Base-by-base conservation (phyloP, 2,113 vertebrate species). In the Loxodonta africana region DNA sequence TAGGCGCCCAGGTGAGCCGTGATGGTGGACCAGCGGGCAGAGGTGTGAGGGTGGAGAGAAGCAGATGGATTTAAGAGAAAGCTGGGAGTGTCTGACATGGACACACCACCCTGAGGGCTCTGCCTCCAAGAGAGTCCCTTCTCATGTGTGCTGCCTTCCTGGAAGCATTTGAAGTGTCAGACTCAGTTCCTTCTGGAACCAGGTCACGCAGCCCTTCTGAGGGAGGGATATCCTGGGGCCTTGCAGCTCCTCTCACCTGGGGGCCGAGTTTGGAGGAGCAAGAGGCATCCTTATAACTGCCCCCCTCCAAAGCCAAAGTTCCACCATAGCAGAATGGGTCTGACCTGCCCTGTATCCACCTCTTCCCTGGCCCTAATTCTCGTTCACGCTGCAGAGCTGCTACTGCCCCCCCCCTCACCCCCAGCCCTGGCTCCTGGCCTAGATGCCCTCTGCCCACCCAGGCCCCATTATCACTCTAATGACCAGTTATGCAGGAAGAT, bases 401-500 rank as follows among this genome's bases (percentile, higher is more conserved):
- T 23, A 8, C 62, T 28, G 4, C 20, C 26, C 2, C 37, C n/a
- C 20, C 26, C 2, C 37, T 28, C 1, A n/a, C 23, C 65, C 30
- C 73, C 37, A 74, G 71, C 37, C 71, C 21, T 74, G 62, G 77
- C 33, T 83, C 33, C 37, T 37, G 23, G 30, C 93, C 62, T 7
- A 8, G 57, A 51, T 4, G 5, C 51, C 28, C 76, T 44, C 44
- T 87, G 15, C 60, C 48, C 18, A 21, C 12, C 6, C 48, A 51
- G 28, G 74, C 74, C 46, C 9, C 0, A 14, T 51, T 71, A 5
- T n/a, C 77, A 80, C n/a, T 30, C 26, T 37, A 57, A 76, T 77
- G 90, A 85, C 91, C 28, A 1, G 5, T 74, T 51, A 67, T 73
- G 46, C 60, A 76, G 83, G 87, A 91, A 91, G 86, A 82, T 46